A percentile compares a stretch with the other conserved stretches of the same genome.
These are phyloP conservation scores for Hypselothyrea guttata DNA, from an alignment of 2,888 invertebrate species.

Conservation along the genomic window DNA sequence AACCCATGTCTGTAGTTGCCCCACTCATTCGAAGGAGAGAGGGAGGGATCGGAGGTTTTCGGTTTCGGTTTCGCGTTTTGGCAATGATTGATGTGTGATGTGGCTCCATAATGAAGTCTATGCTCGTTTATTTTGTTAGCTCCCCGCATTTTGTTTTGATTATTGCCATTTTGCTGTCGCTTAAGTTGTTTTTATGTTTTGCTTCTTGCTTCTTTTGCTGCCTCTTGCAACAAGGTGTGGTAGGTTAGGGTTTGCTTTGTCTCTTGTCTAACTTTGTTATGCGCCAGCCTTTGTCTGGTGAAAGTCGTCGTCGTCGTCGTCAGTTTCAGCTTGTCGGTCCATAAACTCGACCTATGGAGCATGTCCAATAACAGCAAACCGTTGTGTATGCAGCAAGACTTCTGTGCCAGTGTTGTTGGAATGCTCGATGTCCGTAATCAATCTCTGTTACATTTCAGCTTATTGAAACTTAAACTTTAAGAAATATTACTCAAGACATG, in stretches of 20 bases:
- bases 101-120: slow-evolving; percentile 65
- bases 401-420: neutral
- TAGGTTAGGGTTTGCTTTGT: slow-evolving; percentile 62
- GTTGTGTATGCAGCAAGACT: slow-evolving; percentile 9
- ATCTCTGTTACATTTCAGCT: no score
- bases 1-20: slow-evolving; percentile 35
- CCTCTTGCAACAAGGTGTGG: slow-evolving; percentile 57
- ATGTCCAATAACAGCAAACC: slow-evolving; percentile 37
- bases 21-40: neutral
- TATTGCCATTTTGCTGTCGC: slow-evolving; percentile 64
- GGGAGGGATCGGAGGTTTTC: neutral
- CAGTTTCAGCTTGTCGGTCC: neutral
- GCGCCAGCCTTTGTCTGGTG: slow-evolving; percentile 22
- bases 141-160: slow-evolving; percentile 67
- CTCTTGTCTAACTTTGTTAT: neutral
- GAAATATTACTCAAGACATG: no score
- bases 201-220: slow-evolving; percentile 34
- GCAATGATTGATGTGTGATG: slow-evolving; percentile 73
- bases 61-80: slow-evolving; percentile 46
- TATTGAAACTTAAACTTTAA: no score
- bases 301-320: slow-evolving; percentile 37
- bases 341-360: slow-evolving; percentile 18
- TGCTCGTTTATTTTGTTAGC: slow-evolving; percentile 57
- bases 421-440: no score
- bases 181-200: slow-evolving; percentile 37